These are phyloP conservation scores for Tokudaia tokunoshimensis DNA, from an alignment of 2,797 vertebrate genomes.

Conservation along the genomic window DNA sequence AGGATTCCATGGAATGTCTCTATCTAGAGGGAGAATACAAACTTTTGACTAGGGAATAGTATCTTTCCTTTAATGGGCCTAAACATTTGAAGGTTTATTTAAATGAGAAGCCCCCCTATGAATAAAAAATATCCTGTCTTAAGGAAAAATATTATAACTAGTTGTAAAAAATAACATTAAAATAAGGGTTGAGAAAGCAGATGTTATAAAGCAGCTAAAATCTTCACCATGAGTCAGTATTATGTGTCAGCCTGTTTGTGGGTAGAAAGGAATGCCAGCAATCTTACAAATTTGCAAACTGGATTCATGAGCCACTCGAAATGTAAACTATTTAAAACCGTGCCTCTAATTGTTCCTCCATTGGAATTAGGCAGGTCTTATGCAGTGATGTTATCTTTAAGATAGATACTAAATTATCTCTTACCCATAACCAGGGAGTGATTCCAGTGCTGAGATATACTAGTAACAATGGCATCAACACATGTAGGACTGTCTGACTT, in stretches of 20 bases:
- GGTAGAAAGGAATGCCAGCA: neutral
- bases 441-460: neutral
- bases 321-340: neutral
- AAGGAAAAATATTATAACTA: neutral
- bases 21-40: neutral
- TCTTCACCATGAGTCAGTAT: neutral
- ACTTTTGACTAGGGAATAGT: neutral
- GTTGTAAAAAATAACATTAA: neutral
- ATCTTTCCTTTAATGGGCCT: neutral
- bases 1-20: rapidly evolving
- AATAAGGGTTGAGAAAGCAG: neutral
- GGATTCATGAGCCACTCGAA: neutral
- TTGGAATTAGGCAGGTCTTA: neutral
- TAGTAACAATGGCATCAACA: neutral
- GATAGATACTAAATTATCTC: neutral
- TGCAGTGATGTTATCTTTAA: neutral
- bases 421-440: neutral
- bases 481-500: neutral
- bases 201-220: neutral
- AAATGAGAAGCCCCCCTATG: neutral
- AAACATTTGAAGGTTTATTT: neutral
- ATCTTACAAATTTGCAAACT: neutral
- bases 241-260: rapidly evolving
- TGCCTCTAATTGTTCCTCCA: neutral
- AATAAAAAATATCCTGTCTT: neutral